A percentile compares a stretch with the other conserved stretches of the same genome.
Evolutionary conservation across 2,888 invertebrate genomes (phyloP).

Genomic region (Therioaphis trifolii): DNA sequence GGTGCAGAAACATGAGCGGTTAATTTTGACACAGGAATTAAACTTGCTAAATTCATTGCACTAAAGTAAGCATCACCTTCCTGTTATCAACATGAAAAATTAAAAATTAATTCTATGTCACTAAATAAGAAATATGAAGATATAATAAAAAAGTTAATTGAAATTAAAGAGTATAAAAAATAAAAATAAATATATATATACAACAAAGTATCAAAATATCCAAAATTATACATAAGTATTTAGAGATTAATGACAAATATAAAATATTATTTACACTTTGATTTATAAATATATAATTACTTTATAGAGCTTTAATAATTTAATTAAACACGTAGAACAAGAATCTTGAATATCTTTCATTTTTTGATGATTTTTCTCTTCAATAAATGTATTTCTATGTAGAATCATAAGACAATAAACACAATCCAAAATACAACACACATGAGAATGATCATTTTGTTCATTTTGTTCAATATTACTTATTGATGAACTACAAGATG

Average conservation of each 20-base stretch:
- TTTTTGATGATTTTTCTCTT: constrained; percentile 11
- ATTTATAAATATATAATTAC: constrained; percentile 25
- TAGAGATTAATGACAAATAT: too few species aligned
- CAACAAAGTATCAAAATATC: neutral
- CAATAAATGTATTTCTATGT: constrained; percentile 24
- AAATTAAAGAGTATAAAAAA: too few species aligned
- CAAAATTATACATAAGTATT: neutral
- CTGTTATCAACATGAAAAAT: constrained; percentile 56
- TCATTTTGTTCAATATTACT: neutral
- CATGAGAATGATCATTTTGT: constrained; percentile 4
- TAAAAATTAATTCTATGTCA: neutral
- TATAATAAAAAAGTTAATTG: too few species aligned
- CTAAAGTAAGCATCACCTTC: constrained; percentile 65
- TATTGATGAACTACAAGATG: neutral
- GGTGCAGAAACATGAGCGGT: constrained; percentile 64
- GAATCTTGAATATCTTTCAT: constrained; percentile 36
- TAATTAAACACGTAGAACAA: constrained; percentile 29
- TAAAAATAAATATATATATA: neutral
- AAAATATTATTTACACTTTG: too few species aligned
- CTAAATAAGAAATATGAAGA: too few species aligned
- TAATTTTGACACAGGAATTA: constrained; percentile 65
- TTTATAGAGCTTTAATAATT: constrained; percentile 34
- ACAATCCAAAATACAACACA: constrained; percentile 53
- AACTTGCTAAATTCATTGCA: constrained; percentile 65
- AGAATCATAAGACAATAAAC: constrained; percentile 19